phyloP scores from a whole-genome alignment of 2,113 vertebrate genomes.

The Calonectris borealis region DNA sequence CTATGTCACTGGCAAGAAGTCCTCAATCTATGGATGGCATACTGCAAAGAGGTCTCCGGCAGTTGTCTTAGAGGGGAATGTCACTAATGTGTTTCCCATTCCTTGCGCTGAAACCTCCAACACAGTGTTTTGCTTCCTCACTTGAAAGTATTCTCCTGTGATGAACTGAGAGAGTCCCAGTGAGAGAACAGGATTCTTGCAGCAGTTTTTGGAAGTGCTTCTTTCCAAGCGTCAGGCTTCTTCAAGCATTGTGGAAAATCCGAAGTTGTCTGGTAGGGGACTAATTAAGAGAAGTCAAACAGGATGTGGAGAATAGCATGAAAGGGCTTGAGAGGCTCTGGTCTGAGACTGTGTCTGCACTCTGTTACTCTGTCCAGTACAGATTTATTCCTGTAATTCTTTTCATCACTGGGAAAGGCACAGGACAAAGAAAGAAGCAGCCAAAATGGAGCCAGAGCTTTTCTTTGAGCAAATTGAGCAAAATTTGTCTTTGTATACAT shows the following conservation, averaged over 20 bases:
- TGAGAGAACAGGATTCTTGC: neutral
- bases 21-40: neutral
- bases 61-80: neutral
- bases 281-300: conserved; percentile 34
- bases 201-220: conserved; percentile 9
- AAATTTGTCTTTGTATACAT: neutral
- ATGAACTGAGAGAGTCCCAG: neutral
- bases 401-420: neutral
- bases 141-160: neutral
- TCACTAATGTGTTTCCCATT: conserved; percentile 29
- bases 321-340: neutral
- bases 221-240: neutral
- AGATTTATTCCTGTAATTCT: conserved; percentile 24
- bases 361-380: neutral
- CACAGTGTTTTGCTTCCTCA: neutral
- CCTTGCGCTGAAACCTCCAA: neutral
- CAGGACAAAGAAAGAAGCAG: neutral
- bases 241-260: neutral
- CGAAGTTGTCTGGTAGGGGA: neutral
- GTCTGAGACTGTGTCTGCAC: conserved; percentile 14
- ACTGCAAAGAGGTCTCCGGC: neutral
- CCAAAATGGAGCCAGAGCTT: neutral
- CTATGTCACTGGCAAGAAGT: neutral
- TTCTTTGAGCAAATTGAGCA: neutral
- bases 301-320: conserved; percentile 37